phyloP scores from a whole-genome alignment of 2,888 invertebrate genomes.

The Camptogramma bilineatum region DNA sequence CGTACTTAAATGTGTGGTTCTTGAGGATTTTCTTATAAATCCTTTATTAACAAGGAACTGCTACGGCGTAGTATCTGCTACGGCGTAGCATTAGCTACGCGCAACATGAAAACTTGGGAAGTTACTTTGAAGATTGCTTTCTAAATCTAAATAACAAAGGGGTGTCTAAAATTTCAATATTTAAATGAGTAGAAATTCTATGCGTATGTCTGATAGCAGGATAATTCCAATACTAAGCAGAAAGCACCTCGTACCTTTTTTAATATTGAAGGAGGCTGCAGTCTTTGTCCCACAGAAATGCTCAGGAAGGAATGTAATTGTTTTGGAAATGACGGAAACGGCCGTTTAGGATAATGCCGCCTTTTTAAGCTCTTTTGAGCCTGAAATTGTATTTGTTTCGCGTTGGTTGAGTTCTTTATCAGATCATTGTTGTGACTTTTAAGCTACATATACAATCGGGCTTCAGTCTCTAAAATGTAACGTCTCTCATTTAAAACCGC shows the following conservation, averaged over 20 bases:
- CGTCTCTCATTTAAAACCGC: background rate
- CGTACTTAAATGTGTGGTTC: constrained; percentile 20
- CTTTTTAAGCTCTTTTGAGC: constrained; percentile 19
- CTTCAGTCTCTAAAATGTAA: background rate
- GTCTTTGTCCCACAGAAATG: constrained; percentile 14
- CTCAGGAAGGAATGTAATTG: constrained; percentile 27
- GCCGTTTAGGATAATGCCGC: constrained; percentile 28
- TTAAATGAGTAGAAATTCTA: too few relatives aligned
- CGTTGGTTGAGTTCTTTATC: constrained; percentile 18
- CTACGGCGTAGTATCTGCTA: constrained; percentile 4
- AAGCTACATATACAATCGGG: constrained; percentile 4
- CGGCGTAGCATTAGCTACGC: constrained; percentile 4
- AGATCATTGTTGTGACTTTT: constrained; percentile 22
- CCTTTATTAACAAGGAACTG: constrained; percentile 5
- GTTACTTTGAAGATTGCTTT: background rate
- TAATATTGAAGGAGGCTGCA: constrained; percentile 28
- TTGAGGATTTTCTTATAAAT: constrained; percentile 13
- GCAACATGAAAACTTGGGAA: background rate
- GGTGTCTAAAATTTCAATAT: background rate
- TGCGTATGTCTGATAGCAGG: too few relatives aligned
- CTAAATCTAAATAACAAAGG: background rate
- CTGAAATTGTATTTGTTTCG: constrained; percentile 22
- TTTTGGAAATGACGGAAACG: constrained; percentile 24
- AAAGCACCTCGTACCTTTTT: constrained; percentile 20
- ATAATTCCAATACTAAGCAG: too few relatives aligned